Conservation (phyloP, 2,113 vertebrate genomes). For the Vidua chalybeata region DNA sequence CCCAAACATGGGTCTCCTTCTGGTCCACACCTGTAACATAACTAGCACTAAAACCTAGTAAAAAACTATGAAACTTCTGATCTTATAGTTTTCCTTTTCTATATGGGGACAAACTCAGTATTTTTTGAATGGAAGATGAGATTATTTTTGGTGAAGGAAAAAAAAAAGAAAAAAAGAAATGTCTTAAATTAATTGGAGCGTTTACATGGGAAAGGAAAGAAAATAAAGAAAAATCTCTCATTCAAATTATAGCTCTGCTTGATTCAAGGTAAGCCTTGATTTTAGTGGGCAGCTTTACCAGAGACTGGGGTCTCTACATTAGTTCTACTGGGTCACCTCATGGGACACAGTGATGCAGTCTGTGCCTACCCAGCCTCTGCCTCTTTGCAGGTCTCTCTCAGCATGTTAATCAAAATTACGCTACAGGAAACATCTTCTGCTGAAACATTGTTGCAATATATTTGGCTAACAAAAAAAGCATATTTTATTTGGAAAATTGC, state of each 20-base stretch:
- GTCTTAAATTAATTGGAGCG: background rate
- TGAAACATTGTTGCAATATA: conserved; percentile 10
- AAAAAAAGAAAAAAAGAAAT: background rate
- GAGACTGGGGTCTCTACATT: background rate
- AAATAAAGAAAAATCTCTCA: background rate
- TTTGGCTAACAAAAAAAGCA: background rate
- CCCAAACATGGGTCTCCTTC: background rate
- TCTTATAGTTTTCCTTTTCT: background rate
- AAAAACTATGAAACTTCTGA: background rate
- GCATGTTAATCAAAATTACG: background rate
- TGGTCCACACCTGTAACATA: background rate
- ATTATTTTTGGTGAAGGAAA: background rate
- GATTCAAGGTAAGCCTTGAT: background rate
- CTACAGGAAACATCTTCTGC: background rate
- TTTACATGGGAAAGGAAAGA: background rate
- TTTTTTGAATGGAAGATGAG: background rate
- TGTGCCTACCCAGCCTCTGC: background rate
- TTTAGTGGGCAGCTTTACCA: background rate
- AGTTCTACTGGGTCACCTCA: background rate
- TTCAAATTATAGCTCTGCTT: background rate
- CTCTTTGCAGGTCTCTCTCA: background rate
- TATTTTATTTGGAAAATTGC: conserved; percentile 44
- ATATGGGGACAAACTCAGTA: background rate
- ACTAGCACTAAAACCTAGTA: background rate
- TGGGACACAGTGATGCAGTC: background rate